phyloP scores from a whole-genome alignment of 2,888 invertebrate genomes.

The Tortricodes alternella region DNA sequence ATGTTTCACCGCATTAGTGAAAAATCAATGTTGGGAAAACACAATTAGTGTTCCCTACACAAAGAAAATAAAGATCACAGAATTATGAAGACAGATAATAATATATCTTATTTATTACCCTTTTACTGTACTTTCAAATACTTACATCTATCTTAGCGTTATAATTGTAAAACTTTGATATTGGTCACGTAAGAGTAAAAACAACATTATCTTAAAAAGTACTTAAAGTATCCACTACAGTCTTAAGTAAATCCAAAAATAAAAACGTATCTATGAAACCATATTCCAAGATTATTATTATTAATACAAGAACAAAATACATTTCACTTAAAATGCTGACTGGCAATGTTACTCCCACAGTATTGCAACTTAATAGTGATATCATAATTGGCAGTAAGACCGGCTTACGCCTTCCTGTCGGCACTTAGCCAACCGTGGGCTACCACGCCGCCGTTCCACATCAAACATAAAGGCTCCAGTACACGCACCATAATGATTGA shows the following conservation, averaged over 20 bases:
- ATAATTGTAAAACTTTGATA: constrained; percentile 66
- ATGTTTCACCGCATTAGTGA: constrained; percentile 40
- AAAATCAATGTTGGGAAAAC: constrained; percentile 20
- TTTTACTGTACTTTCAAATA: constrained; percentile 67
- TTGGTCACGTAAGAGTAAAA: constrained; percentile 78
- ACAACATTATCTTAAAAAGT: constrained; percentile 62
- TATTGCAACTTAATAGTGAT: constrained; percentile 1
- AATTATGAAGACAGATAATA: constrained; percentile 71
- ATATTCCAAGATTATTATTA: constrained; percentile 27
- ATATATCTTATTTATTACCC: constrained; percentile 67
- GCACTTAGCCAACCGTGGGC: too few relatives aligned
- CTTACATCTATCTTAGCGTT: constrained; percentile 70
- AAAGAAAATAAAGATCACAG: constrained; percentile 77
- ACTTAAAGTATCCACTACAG: constrained; percentile 67
- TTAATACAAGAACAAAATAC: constrained; percentile 28
- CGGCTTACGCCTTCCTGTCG: too few relatives aligned
- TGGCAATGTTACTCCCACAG: constrained; percentile 53
- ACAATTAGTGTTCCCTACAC: constrained; percentile 43
- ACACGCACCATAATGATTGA: background rate
- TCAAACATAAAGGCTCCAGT: constrained; percentile 3
- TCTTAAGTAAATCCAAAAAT: constrained; percentile 47
- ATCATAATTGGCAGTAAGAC: constrained; percentile 12
- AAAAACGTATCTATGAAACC: constrained; percentile 33
- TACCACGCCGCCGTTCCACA: constrained; percentile 19
- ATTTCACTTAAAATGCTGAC: constrained; percentile 62